Evolutionary conservation across 2,888 invertebrate genomes (phyloP).

Genomic region (Brachynemurus nebulosus): DNA sequence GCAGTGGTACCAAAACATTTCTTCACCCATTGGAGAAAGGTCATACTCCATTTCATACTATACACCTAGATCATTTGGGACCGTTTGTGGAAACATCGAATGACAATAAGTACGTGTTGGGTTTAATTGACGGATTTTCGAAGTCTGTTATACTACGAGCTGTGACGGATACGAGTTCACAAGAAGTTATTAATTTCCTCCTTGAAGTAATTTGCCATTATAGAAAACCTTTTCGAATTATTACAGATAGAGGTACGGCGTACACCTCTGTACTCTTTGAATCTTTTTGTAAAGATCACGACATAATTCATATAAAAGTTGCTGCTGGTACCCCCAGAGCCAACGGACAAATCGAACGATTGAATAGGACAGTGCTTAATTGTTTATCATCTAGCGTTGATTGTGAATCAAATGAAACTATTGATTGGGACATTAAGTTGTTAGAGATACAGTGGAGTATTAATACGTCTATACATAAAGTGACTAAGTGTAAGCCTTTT

Average conservation of each 20-base stretch:
- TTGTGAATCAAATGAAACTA: constrained; percentile 1
- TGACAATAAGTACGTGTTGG: not conserved
- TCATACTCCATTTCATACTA: constrained; percentile 11
- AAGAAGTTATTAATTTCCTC: not conserved
- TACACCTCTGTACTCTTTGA: constrained; percentile 20
- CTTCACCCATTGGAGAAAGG: constrained; percentile 15
- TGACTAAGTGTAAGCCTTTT: constrained; percentile 16
- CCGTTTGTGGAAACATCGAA: not conserved
- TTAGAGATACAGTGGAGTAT: constrained; percentile 15
- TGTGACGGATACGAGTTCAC: not conserved
- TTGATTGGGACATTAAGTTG: constrained; percentile 17
- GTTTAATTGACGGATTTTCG: not conserved
- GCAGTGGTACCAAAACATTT: too few species aligned
- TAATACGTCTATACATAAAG: constrained; percentile 15
- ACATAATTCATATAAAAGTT: constrained; percentile 19
- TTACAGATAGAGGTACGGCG: constrained; percentile 21
- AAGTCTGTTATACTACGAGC: too few species aligned
- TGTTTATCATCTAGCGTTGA: constrained; percentile 15
- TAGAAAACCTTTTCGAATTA: constrained; percentile 19
- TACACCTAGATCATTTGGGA: too few species aligned
- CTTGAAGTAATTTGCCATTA: constrained; percentile 17
- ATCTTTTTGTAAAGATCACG: constrained; percentile 15
- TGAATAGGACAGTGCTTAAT: constrained; percentile 16
- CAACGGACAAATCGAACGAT: constrained; percentile 19
- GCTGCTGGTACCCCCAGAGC: constrained; percentile 18